These are phyloP conservation scores for Bergia puertoricense DNA, from an alignment of 92 coral and sea anemone species.

Conservation along the genomic window DNA sequence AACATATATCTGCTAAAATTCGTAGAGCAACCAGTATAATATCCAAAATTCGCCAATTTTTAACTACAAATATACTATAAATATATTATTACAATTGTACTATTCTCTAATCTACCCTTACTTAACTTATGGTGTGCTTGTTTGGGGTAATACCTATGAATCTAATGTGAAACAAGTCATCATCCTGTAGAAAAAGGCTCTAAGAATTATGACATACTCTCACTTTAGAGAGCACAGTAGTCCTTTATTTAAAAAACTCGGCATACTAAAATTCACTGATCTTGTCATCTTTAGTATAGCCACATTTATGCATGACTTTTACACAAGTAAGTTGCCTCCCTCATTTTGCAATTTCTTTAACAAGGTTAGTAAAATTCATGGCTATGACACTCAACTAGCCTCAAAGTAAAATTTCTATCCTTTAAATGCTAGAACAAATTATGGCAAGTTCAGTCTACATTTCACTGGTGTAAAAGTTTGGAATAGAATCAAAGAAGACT, in stretches of 20 bases:
- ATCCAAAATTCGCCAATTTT: too few species aligned
- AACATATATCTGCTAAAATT: too few species aligned
- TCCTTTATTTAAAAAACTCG: neutral
- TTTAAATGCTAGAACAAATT: neutral
- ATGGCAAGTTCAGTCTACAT: neutral
- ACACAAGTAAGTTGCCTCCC: neutral
- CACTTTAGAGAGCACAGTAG: slow-evolving; percentile 12
- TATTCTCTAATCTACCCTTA: too few species aligned
- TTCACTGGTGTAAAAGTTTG: neutral
- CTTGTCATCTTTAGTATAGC: neutral
- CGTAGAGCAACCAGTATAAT: too few species aligned
- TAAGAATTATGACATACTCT: neutral
- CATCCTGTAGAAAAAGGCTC: neutral
- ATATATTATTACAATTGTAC: neutral
- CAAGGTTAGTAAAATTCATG: neutral
- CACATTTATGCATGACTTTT: neutral
- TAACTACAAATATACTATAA: neutral
- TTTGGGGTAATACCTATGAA: too few species aligned
- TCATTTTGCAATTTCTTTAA: neutral
- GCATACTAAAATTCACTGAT: neutral
- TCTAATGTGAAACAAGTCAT: neutral
- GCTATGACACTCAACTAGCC: neutral
- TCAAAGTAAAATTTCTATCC: neutral
- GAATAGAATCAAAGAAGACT: neutral
- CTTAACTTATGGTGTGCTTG: too few species aligned